Evolutionary conservation across 2,888 invertebrate genomes (phyloP).

Genomic region (Coleophora deauratella): DNA sequence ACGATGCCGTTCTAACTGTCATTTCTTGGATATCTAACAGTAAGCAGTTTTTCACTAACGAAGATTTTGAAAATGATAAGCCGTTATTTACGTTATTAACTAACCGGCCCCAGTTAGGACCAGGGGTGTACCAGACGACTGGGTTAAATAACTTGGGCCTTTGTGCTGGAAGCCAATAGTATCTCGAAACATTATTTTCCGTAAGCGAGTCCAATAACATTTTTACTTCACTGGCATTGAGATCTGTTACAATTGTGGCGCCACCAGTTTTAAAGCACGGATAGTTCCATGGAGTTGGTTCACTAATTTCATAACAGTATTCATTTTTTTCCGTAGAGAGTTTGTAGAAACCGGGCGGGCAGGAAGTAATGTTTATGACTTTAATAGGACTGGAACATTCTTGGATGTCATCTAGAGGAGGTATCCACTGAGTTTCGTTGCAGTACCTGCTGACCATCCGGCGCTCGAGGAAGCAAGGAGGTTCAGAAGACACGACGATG

Average conservation of each 20-base stretch:
- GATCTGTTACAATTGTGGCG: conserved; percentile 50
- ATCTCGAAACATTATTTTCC: conserved; percentile 28
- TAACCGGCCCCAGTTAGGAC: conserved; percentile 48
- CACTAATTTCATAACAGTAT: conserved; percentile 47
- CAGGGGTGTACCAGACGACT: conserved; percentile 62
- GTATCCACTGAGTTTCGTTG: conserved; percentile 40
- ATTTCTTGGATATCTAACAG: conserved; percentile 37
- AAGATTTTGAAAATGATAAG: conserved; percentile 23
- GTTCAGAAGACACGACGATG: conserved; percentile 40
- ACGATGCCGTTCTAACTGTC: conserved; percentile 37
- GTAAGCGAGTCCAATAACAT: conserved; percentile 41
- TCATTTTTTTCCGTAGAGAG: conserved; percentile 38
- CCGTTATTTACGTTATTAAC: conserved; percentile 15
- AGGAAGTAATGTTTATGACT: conserved; percentile 34
- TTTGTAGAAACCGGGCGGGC: conserved; percentile 47
- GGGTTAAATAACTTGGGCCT: conserved; percentile 54
- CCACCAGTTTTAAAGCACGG: conserved; percentile 57
- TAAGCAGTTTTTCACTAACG: conserved; percentile 44
- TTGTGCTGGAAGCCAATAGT: conserved; percentile 67
- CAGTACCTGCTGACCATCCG: conserved; percentile 44
- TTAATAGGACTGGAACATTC: conserved; percentile 39
- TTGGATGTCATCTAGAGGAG: conserved; percentile 29
- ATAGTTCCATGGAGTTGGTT: conserved; percentile 39
- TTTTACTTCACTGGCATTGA: conserved; percentile 33
- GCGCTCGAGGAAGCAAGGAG: conserved; percentile 42